Evolutionary conservation across 2,797 vertebrate genomes (phyloP).

Genomic region (Champsocephalus esox): DNA sequence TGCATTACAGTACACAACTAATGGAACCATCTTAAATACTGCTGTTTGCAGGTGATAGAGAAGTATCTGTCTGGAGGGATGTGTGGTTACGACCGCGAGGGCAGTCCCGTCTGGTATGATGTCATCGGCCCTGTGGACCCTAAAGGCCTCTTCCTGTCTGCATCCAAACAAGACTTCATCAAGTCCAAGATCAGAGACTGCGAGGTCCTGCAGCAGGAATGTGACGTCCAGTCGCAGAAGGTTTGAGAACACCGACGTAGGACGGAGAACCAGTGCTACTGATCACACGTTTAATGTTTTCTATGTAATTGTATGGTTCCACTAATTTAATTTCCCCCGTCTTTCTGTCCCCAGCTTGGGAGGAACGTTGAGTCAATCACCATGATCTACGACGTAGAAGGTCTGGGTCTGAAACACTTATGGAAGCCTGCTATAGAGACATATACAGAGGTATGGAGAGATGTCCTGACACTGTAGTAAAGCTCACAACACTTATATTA

Average conservation of each 20-base stretch:
- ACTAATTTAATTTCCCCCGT: neutral
- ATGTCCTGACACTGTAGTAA: neutral
- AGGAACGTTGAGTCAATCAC: slow-evolving; percentile 90
- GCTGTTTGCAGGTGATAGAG: slow-evolving; percentile 77
- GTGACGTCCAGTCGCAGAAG: slow-evolving; percentile 85
- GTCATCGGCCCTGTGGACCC: slow-evolving; percentile 93
- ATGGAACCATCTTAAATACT: neutral
- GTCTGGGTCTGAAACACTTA: slow-evolving; percentile 94
- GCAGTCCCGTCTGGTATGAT: slow-evolving; percentile 93
- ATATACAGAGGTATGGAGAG: slow-evolving; percentile 87
- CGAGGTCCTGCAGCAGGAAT: slow-evolving; percentile 87
- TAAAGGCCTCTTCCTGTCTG: slow-evolving; percentile 93
- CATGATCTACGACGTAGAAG: slow-evolving; percentile 96
- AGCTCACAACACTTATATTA: neutral
- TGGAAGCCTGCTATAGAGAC: slow-evolving; percentile 96
- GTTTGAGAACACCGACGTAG: slow-evolving; percentile 65
- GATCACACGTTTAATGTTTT: neutral
- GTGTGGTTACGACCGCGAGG: slow-evolving; percentile 92
- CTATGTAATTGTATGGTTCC: neutral
- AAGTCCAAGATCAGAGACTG: slow-evolving; percentile 95
- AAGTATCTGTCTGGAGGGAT: slow-evolving; percentile 92
- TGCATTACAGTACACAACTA: neutral
- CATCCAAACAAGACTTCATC: slow-evolving; percentile 95
- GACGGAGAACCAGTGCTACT: neutral
- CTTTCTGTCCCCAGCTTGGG: slow-evolving; percentile 85